phyloP scores from a whole-genome alignment of 2,888 invertebrate species.

The Xestia sexstrigata region DNA sequence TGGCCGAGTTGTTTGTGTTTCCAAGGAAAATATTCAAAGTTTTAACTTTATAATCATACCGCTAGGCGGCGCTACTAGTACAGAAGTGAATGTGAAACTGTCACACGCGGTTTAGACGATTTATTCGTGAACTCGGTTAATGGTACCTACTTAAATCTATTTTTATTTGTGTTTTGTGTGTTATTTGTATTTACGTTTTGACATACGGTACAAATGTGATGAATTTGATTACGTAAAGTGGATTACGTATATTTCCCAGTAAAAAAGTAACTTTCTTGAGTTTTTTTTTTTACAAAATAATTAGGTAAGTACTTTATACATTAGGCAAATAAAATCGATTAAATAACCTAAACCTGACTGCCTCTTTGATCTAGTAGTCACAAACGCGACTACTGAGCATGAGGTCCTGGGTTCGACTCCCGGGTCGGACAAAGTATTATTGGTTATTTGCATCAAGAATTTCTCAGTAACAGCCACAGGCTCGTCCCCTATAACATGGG shows the following conservation, averaged over 20 bases:
- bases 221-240: background rate
- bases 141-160: background rate
- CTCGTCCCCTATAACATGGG: no score
- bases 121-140: background rate
- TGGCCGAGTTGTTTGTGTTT: background rate
- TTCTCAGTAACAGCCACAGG: no score
- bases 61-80: conserved; percentile 30
- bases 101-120: background rate
- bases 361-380: no score
- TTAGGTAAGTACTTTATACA: background rate
- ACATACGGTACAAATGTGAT: background rate
- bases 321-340: no score
- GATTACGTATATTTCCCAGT: background rate
- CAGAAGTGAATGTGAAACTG: conserved; percentile 12
- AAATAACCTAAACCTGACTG: no score
- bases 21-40: background rate
- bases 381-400: no score
- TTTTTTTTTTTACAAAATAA: background rate
- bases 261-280: background rate
- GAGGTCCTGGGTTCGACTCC: no score
- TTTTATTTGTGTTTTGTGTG: background rate
- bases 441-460: no score
- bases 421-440: no score
- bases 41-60: conserved; percentile 7
- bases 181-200: no score